A percentile compares a stretch with the other conserved stretches of the same genome.
Evolutionary conservation across 2,797 vertebrate species (phyloP).

Genomic region (Diplodus puntazzo): DNA sequence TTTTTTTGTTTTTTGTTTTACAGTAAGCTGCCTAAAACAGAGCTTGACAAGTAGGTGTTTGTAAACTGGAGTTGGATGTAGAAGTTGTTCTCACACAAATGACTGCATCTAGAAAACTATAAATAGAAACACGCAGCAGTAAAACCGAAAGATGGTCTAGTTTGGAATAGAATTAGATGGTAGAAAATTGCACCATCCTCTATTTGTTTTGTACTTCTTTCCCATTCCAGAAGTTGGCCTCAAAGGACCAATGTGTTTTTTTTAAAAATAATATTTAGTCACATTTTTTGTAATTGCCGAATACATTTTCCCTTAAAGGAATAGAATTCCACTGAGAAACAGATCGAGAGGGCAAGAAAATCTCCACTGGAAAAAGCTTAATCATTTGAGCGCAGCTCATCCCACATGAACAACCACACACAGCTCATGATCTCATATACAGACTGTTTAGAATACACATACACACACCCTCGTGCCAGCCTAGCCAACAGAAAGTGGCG

Average conservation of each 20-base stretch:
- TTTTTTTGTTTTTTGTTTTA: neutral
- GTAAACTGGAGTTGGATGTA: constrained; percentile 14
- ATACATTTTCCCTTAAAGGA: constrained; percentile 1
- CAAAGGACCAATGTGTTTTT: neutral
- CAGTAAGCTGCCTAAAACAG: constrained; percentile 3
- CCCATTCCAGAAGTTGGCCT: too few species aligned
- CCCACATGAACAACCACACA: constrained; percentile 57
- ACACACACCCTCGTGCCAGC: constrained; percentile 60
- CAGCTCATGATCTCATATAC: constrained; percentile 61
- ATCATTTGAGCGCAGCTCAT: constrained; percentile 48
- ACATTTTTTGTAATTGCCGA: neutral
- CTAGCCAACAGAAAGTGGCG: constrained; percentile 81
- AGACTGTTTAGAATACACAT: constrained; percentile 61
- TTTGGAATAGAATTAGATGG: neutral
- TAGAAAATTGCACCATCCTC: constrained; percentile 6
- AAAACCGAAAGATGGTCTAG: constrained; percentile 5
- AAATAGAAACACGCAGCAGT: constrained; percentile 23
- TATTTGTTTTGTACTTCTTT: neutral
- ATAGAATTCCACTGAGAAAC: constrained; percentile 19
- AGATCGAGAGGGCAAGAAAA: constrained; percentile 29
- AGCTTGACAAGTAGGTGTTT: constrained; percentile 18
- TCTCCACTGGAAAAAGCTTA: constrained; percentile 27
- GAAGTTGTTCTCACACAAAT: constrained; percentile 15
- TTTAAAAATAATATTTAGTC: neutral
- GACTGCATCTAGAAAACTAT: constrained; percentile 24